A percentile compares a stretch with the other conserved stretches of the same genome.
These are phyloP conservation scores for Callyntrura sp. DNA, from an alignment of 2,888 invertebrate genomes.

Conservation along the genomic window DNA sequence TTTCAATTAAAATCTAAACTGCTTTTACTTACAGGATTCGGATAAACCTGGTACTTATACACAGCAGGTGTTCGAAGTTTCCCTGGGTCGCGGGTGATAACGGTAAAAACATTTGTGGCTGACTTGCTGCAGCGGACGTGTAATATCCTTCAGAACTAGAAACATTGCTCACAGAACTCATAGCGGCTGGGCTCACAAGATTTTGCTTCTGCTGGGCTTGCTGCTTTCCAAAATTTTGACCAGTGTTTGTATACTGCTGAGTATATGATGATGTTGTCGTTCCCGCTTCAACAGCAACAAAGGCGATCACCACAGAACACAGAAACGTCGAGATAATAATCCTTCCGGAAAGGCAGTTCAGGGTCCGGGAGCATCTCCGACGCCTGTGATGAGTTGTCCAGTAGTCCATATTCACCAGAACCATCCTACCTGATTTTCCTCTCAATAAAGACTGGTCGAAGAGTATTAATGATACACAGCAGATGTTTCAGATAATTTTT, in stretches of 20 bases:
- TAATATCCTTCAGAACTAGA: constrained; percentile 40
- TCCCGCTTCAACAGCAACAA: background rate
- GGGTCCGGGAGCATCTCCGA: background rate
- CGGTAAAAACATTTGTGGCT: background rate
- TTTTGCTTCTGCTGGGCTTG: constrained; percentile 36
- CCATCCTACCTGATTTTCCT: background rate
- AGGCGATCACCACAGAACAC: too few relatives aligned
- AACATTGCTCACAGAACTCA: constrained; percentile 20
- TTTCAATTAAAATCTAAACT: too few relatives aligned
- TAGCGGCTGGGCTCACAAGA: constrained; percentile 16
- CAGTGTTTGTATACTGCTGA: constrained; percentile 33
- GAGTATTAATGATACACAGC: too few relatives aligned
- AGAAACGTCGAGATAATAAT: background rate
- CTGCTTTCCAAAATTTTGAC: background rate
- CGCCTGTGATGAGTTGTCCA: constrained; percentile 34
- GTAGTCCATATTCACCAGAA: constrained; percentile 10
- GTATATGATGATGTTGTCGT: constrained; percentile 15
- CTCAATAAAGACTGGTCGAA: too few relatives aligned
- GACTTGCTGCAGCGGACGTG: constrained; percentile 6
- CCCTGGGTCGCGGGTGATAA: background rate
- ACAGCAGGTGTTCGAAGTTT: constrained; percentile 59
- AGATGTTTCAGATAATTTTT: too few relatives aligned
- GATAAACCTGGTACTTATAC: constrained; percentile 78
- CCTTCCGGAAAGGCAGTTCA: background rate
- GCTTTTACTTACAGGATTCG: constrained; percentile 61